phyloP scores from a whole-genome alignment of 2,888 invertebrate species.

The Leucophenga montana region DNA sequence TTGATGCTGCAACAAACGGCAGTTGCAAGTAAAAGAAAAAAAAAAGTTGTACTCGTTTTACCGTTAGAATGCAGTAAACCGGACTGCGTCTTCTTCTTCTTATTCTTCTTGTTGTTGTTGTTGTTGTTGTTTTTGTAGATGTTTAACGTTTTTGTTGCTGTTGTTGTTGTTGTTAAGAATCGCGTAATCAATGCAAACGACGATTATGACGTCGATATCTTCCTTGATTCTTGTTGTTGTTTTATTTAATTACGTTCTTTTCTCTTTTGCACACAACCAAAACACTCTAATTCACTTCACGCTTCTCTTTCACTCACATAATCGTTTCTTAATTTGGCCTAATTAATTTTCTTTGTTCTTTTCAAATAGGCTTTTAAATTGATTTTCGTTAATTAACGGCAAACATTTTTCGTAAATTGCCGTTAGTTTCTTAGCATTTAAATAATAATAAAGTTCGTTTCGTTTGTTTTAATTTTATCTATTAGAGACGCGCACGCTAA shows the following conservation, averaged over 20 bases:
- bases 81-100: slow-evolving; percentile 28
- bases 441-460: neutral
- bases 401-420: too few relatives aligned
- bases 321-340: slow-evolving; percentile 48
- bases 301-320: slow-evolving; percentile 37
- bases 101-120: too few relatives aligned
- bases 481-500: neutral
- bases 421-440: too few relatives aligned
- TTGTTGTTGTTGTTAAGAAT: slow-evolving; percentile 22
- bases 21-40: slow-evolving; percentile 36
- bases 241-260: neutral
- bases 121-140: slow-evolving; percentile 11
- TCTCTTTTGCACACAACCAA: neutral
- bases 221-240: neutral
- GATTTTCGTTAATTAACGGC: too few relatives aligned
- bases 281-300: slow-evolving; percentile 4
- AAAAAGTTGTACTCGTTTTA: slow-evolving; percentile 70
- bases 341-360: neutral
- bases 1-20: slow-evolving; percentile 65
- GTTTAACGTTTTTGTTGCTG: neutral
- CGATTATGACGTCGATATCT: slow-evolving; percentile 20
- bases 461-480: neutral
- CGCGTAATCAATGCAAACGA: slow-evolving; percentile 40
- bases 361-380: neutral
- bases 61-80: slow-evolving; percentile 68